phyloP scores from a whole-genome alignment of 1,140 invertebrate species.

The Drosophila arawakana region DNA sequence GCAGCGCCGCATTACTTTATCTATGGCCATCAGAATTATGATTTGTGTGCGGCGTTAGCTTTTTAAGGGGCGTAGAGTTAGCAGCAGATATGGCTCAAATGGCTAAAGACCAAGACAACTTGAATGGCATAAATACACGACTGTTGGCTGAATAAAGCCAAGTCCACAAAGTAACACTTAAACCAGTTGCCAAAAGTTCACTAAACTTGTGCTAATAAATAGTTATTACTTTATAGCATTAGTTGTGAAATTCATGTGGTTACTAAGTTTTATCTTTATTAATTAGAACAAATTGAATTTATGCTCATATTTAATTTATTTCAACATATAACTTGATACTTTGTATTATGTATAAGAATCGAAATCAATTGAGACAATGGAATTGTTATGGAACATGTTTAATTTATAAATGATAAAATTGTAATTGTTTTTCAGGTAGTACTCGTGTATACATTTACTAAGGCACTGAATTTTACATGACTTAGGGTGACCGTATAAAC shows the following conservation, averaged over 20 bases:
- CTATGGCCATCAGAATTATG: slow-evolving; percentile 66
- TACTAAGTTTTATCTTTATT: neutral
- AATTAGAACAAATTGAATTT: no score
- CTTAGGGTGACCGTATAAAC: no score
- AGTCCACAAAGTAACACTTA: slow-evolving; percentile 53
- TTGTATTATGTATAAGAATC: no score
- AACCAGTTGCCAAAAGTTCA: slow-evolving; percentile 40
- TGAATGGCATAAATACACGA: slow-evolving; percentile 21
- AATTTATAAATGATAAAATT: no score
- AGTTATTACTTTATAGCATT: slow-evolving; percentile 19
- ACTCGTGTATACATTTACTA: no score
- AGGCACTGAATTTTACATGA: no score
- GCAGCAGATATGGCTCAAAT: slow-evolving; percentile 6
- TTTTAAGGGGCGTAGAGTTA: slow-evolving; percentile 38
- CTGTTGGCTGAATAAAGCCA: slow-evolving; percentile 43
- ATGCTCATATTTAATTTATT: no score
- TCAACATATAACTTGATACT: no score
- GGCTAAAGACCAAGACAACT: slow-evolving; percentile 9
- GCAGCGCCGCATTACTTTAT: slow-evolving; percentile 77
- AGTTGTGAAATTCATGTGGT: neutral
- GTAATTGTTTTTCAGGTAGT: no score
- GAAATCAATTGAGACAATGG: no score
- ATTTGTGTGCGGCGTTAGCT: slow-evolving; percentile 57
- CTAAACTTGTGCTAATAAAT: slow-evolving; percentile 14
- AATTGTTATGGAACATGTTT: no score